Evolutionary conservation across 2,113 vertebrate species (phyloP).

Genomic region (Malurus cyaneus): DNA sequence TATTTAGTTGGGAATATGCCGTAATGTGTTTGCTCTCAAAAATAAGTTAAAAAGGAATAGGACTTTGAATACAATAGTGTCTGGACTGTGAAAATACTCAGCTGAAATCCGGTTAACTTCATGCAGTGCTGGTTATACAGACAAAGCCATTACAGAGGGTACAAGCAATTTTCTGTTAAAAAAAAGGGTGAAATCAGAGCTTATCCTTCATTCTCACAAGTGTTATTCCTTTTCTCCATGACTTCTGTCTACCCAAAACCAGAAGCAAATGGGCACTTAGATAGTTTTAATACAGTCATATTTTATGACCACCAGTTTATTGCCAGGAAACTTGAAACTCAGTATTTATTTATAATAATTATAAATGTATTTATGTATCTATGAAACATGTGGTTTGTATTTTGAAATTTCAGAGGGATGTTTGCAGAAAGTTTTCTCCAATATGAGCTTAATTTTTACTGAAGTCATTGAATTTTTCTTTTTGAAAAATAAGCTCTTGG

Average conservation of each 20-base stretch:
- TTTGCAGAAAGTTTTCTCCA: constrained; percentile 22
- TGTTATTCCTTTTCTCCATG: not conserved
- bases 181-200: not conserved
- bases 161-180: not conserved
- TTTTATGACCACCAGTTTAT: constrained; percentile 27
- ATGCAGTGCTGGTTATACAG: not conserved
- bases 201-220: constrained; percentile 13
- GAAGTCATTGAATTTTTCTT: constrained; percentile 48
- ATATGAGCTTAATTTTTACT: constrained; percentile 28
- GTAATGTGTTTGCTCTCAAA: not conserved
- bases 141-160: not conserved
- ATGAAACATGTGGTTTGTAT: constrained; percentile 46
- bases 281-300: not conserved
- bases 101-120: not conserved
- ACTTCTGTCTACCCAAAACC: constrained; percentile 9
- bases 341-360: constrained; percentile 51
- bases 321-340: constrained; percentile 48
- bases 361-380: constrained; percentile 28
- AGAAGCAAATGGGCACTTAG: not conserved
- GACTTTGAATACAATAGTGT: not conserved
- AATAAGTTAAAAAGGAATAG: not conserved
- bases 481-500: constrained; percentile 52
- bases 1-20: not conserved
- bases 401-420: constrained; percentile 15
- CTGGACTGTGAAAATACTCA: constrained; percentile 4